Evolutionary conservation across 2,113 vertebrate species (phyloP), one percentile per base, ranked within the genome.

Genomic region (Cichladusa arquata): DNA sequence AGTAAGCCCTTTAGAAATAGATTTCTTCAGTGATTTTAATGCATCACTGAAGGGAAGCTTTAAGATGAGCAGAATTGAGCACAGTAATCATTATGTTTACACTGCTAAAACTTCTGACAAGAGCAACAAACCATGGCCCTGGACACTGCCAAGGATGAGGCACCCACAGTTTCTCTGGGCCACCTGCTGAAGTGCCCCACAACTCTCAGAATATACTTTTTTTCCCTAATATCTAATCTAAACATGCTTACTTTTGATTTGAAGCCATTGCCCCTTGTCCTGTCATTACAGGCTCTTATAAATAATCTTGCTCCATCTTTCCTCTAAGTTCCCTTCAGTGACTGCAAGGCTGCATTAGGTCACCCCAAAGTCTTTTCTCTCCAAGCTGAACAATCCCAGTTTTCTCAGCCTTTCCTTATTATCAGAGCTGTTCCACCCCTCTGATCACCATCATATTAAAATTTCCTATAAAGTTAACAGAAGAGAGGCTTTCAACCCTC

Each of bases 171-270:
- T 69, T 61, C n/a, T 54, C n/a, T 54, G 47, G n/a, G 54, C 29
- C 53, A 19, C 40, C 9, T 53, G 29, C 12, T 58, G 19, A 44
- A 67, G 38, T 20, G 24, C 24, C n/a, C 42, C 6, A 2, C n/a
- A 38, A 29, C 16, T 13, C 28, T 67, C n/a, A 65, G 50, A n/a
- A 45, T 24, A 26, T 12, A 17, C 29, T 1, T 24, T 40, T 67
- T 72, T 33, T 36, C 7, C 6, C 18, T 47, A 54, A 40, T 26
- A 82, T 34, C n/a, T 13, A 54, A 40, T 34, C 9, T 53, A 31
- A 69, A 76, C 9, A 18, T 23, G 5, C 4, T 34, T 11, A 18
- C 13, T n/a, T 9, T 17, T 0, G 0, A 22, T 82, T 18, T 61
- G n/a, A 61, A 69, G 47, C 2, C 1, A 0, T 28, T 25, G 5